These are phyloP conservation scores for Enoplosus armatus DNA, from an alignment of 2,797 vertebrate genomes.

Conservation along the genomic window DNA sequence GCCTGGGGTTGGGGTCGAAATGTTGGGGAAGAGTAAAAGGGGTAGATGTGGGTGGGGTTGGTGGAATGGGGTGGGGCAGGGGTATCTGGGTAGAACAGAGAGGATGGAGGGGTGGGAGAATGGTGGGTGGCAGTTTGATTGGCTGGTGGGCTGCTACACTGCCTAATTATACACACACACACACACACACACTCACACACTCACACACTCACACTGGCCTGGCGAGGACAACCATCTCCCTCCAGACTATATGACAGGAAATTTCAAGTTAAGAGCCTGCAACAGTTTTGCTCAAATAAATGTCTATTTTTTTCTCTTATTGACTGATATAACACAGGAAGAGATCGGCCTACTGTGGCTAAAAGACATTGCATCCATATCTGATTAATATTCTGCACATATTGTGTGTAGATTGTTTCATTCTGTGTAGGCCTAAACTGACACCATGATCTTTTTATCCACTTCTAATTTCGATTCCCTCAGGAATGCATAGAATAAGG, in stretches of 20 bases:
- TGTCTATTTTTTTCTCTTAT: neutral
- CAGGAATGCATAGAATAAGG: neutral
- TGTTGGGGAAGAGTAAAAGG: conserved; percentile 21
- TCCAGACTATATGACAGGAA: conserved; percentile 11
- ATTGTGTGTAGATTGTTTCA: neutral
- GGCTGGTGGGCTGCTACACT: conserved; percentile 46
- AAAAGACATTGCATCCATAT: neutral
- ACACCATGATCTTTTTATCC: neutral
- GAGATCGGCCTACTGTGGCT: neutral
- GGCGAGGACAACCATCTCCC: neutral
- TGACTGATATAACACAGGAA: neutral
- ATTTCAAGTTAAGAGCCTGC: neutral
- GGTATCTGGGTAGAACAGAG: conserved; percentile 75
- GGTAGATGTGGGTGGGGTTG: conserved; percentile 38
- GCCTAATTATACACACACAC: conserved; percentile 50
- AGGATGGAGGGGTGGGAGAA: conserved; percentile 21
- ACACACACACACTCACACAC: conserved; percentile 5
- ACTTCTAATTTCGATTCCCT: conserved; percentile 1
- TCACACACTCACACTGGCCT: neutral
- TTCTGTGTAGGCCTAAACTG: neutral
- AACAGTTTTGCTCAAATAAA: neutral
- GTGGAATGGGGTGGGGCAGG: conserved; percentile 30
- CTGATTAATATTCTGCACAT: neutral
- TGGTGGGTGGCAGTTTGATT: conserved; percentile 57
- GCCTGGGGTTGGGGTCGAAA: conserved; percentile 33